Conservation (phyloP, 2,113 vertebrate species). For the Microcebus lehilahytsara region DNA sequence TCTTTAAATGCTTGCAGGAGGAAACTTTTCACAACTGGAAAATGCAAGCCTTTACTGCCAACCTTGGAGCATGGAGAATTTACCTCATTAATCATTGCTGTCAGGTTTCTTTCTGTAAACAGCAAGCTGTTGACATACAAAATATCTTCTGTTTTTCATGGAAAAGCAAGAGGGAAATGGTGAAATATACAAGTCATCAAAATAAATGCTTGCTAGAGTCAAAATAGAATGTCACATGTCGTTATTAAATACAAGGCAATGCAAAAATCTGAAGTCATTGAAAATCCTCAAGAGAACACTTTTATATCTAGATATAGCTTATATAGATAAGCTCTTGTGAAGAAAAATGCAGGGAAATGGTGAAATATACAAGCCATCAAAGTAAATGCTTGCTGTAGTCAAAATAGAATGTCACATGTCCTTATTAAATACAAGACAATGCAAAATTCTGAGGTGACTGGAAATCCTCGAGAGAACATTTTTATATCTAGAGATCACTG, state of each 20-base stretch:
- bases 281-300: not conserved
- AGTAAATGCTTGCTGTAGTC: not conserved
- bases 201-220: not conserved
- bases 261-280: not conserved
- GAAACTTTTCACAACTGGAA: conserved; percentile 73
- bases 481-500: not conserved
- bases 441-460: not conserved
- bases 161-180: conserved; percentile 7
- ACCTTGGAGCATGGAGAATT: not conserved
- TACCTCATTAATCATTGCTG: conserved; percentile 65
- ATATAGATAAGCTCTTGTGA: not conserved
- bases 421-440: not conserved
- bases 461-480: not conserved
- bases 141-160: conserved; percentile 36
- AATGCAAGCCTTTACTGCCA: conserved; percentile 47
- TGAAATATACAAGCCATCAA: not conserved
- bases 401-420: not conserved
- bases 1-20: conserved; percentile 60
- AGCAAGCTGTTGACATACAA: conserved; percentile 45
- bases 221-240: not conserved
- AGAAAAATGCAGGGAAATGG: not conserved
- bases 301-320: not conserved
- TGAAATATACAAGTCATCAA: not conserved
- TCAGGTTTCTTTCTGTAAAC: conserved; percentile 65
- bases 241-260: not conserved